Conservation (phyloP, 1,140 invertebrate species). For the Drosophila cardini region DNA sequence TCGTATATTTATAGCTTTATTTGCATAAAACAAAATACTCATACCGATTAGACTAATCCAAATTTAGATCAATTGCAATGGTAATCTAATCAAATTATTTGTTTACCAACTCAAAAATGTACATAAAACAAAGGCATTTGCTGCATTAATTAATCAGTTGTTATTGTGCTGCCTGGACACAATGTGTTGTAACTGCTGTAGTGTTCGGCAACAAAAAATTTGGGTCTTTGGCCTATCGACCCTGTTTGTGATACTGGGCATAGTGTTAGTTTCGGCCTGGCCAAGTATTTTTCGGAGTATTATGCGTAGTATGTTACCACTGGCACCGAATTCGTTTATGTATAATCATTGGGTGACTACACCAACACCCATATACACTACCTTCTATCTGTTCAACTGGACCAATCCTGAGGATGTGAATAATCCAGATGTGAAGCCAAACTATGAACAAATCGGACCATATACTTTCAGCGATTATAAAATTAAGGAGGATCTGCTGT, state of each 20-base stretch:
- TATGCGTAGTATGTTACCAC: slow-evolving; percentile 58
- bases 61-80: not conserved
- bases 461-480: slow-evolving; percentile 87
- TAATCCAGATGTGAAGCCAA: slow-evolving; percentile 86
- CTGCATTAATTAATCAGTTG: slow-evolving; percentile 13
- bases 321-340: slow-evolving; percentile 87
- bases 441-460: slow-evolving; percentile 88
- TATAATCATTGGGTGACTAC: slow-evolving; percentile 90
- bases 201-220: slow-evolving; percentile 70
- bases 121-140: slow-evolving; percentile 4
- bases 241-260: slow-evolving; percentile 47
- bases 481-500: slow-evolving; percentile 87
- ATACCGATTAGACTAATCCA: not conserved
- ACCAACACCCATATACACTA: slow-evolving; percentile 90
- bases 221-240: slow-evolving; percentile 68
- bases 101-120: not conserved
- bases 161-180: slow-evolving; percentile 7
- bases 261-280: slow-evolving; percentile 59
- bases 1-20: not conserved
- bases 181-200: slow-evolving; percentile 78
- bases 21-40: not conserved
- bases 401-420: slow-evolving; percentile 89
- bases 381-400: slow-evolving; percentile 92
- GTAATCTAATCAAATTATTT: slow-evolving; percentile 29
- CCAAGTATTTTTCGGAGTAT: slow-evolving; percentile 49